Evolutionary conservation across 2,888 invertebrate species (phyloP), one percentile per base, ranked within the genome.

Genomic region (Hyles lineata): DNA sequence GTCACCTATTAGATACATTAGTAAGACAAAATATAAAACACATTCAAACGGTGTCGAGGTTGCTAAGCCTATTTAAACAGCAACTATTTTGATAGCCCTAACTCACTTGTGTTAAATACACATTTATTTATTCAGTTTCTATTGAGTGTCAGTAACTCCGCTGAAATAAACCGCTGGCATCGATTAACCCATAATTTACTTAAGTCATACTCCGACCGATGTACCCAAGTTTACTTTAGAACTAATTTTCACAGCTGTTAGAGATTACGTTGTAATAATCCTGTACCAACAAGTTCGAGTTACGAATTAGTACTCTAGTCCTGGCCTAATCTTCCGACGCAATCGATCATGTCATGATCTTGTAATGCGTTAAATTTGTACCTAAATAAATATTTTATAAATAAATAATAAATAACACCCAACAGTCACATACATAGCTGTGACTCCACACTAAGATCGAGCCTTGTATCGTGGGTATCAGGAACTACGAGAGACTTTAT

Each of bases 181-280:
- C 70, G 77, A 79, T 78, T 78, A 81, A 77, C 78, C 78, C 75
- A 78, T 82, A 78, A 82, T 79, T 84, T 78, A 77, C 74, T 77
- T 77, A 72, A 77, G 75, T 78, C 74, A 76, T 74, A 77, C 76
- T 75, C 73, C 77, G 67, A 74, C 76, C 74, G 25, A 76, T 76
- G 75, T 76, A 75, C 75, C 76, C 70, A 81, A 83, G 82, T 80
- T 82, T 81, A 79, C 77, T 81, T 79, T 74, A 74, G 55, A 82
- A 81, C 79, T 80, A 82, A 83, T 80, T 81, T 79, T 80, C 82
- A 77, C 82, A 83, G 79, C 81, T 80, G 79, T 76, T 69, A 75
- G 75, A 79, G 80, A 81, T 82, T 82, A 79, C 73, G 76, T 62
- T 73, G 70, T 75, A 74, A 74, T 80, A 79, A 80, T 78, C 77